phyloP scores from a whole-genome alignment of 2,797 vertebrate species.

The Podargus strigoides region DNA sequence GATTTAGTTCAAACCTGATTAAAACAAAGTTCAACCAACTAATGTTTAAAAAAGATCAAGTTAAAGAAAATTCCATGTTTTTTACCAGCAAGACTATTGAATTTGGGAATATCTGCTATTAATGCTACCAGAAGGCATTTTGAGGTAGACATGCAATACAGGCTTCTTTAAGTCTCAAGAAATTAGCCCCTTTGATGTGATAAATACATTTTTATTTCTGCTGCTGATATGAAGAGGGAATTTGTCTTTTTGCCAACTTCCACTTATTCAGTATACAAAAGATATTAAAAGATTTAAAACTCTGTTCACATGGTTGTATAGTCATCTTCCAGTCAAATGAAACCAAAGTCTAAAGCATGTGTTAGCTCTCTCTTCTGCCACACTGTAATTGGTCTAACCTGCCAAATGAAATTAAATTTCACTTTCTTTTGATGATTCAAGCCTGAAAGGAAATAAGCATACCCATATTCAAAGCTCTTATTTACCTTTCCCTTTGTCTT shows the following conservation, averaged over 20 bases:
- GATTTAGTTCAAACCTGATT: neutral
- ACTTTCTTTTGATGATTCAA: slow-evolving; percentile 28
- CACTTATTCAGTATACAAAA: neutral
- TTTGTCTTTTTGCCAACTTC: neutral
- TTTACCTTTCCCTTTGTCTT: slow-evolving; percentile 23
- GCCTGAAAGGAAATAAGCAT: slow-evolving; percentile 10
- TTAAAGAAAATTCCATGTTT: neutral
- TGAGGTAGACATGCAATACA: neutral
- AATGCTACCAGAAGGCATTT: neutral
- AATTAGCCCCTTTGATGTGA: neutral
- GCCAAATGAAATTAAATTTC: slow-evolving; percentile 31
- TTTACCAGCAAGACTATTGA: neutral
- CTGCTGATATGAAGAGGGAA: neutral
- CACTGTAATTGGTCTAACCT: slow-evolving; percentile 4
- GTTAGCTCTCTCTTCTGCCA: neutral
- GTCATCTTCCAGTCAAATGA: neutral
- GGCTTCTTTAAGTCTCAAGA: neutral
- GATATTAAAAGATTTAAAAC: neutral
- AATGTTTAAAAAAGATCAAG: neutral
- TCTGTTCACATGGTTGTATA: neutral
- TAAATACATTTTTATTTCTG: slow-evolving; percentile 6
- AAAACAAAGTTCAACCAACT: neutral
- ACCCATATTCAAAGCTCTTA: neutral
- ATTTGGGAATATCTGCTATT: neutral
- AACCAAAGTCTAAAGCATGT: neutral